Evolutionary conservation across 2,113 vertebrate species (phyloP).

Genomic region (Chamaea fasciata): DNA sequence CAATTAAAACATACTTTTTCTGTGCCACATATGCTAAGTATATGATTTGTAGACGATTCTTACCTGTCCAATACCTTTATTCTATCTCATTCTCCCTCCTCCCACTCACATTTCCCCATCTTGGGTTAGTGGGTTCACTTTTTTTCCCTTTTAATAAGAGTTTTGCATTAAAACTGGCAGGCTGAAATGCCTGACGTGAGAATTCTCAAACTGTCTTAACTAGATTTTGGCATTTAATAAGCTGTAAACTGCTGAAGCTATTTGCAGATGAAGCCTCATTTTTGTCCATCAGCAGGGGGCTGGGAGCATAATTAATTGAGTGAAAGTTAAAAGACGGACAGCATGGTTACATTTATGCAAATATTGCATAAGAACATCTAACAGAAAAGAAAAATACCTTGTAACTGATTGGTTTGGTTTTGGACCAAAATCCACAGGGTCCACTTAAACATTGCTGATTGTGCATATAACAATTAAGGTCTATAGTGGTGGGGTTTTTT

Average conservation of each 20-base stretch:
- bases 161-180: constrained; percentile 70
- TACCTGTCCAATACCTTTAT: constrained; percentile 56
- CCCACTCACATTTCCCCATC: background rate
- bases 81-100: background rate
- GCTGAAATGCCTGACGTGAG: constrained; percentile 73
- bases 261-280: constrained; percentile 82
- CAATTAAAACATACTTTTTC: constrained; percentile 58
- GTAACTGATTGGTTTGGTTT: constrained; percentile 70
- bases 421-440: constrained; percentile 74
- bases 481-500: background rate
- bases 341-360: constrained; percentile 81
- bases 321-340: constrained; percentile 82
- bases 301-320: constrained; percentile 82
- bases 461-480: constrained; percentile 70
- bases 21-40: constrained; percentile 46
- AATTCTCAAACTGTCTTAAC: constrained; percentile 80
- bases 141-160: constrained; percentile 62
- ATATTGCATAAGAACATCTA: constrained; percentile 72
- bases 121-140: constrained; percentile 47
- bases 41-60: constrained; percentile 63
- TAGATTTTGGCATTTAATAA: constrained; percentile 84
- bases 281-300: constrained; percentile 81
- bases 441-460: constrained; percentile 71
- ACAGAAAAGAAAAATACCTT: constrained; percentile 69
- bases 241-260: constrained; percentile 81